phyloP scores from a whole-genome alignment of 2,113 vertebrate genomes.

The Athene cunicularia region DNA sequence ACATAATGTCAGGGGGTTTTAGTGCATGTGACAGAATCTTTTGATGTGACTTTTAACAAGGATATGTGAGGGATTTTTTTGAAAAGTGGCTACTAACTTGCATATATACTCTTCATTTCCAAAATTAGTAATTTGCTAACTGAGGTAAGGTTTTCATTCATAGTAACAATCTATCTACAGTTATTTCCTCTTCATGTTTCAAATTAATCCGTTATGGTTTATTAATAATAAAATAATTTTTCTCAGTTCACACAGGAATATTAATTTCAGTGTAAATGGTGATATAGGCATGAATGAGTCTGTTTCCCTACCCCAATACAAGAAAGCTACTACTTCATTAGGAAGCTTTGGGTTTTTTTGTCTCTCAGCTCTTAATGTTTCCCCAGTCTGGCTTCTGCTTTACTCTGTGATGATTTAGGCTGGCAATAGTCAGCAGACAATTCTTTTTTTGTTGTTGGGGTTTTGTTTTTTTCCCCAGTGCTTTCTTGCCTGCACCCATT shows the following conservation, averaged over 20 bases:
- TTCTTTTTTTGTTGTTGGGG: background rate
- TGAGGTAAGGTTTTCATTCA: background rate
- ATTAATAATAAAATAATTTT: background rate
- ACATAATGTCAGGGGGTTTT: background rate
- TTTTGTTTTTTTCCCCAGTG: fast-evolving
- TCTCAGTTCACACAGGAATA: background rate
- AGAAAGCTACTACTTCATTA: background rate
- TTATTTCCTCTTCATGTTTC: background rate
- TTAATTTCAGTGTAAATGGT: background rate
- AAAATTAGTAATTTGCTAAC: background rate
- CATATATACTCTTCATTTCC: background rate
- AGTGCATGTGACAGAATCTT: background rate
- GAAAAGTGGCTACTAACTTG: background rate
- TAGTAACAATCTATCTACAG: background rate
- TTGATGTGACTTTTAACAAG: background rate
- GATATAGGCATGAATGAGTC: background rate
- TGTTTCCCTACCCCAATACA: background rate
- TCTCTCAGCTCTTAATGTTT: background rate
- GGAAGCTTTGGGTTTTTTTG: background rate
- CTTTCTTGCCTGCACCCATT: background rate
- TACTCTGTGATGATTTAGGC: background rate
- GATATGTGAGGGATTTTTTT: background rate
- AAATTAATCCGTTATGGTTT: background rate
- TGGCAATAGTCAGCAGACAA: background rate
- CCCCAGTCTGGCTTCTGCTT: background rate